Evolutionary conservation across 2,113 vertebrate species (phyloP).

Genomic region (Sclerurus mexicanus): DNA sequence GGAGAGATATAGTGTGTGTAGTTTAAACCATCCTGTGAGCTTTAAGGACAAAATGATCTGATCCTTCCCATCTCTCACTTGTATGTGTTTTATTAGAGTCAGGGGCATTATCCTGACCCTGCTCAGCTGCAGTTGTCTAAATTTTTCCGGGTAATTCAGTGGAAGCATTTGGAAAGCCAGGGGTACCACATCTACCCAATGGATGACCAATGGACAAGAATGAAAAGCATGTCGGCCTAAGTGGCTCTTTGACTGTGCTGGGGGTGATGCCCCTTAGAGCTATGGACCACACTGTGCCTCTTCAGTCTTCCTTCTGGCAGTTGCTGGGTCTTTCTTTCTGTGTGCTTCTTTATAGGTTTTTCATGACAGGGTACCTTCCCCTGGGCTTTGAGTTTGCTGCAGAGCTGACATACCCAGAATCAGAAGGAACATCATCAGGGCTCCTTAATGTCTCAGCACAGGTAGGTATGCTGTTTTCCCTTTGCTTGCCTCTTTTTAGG

Average conservation of each 20-base stretch:
- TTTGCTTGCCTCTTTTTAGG: neutral
- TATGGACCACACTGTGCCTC: neutral
- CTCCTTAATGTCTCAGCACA: constrained; percentile 94
- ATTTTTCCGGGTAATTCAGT: neutral
- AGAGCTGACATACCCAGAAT: constrained; percentile 93
- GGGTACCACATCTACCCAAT: neutral
- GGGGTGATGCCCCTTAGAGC: neutral
- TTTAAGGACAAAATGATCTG: neutral
- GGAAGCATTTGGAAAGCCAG: neutral
- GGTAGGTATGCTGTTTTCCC: constrained; percentile 65
- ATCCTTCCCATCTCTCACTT: neutral
- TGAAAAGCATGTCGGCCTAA: neutral
- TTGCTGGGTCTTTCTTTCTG: neutral
- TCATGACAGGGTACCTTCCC: constrained; percentile 95
- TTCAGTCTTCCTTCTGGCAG: neutral
- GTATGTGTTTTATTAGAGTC: neutral
- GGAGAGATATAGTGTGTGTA: neutral
- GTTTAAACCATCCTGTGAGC: neutral
- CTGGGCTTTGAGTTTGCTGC: constrained; percentile 95
- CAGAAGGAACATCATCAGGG: constrained; percentile 93
- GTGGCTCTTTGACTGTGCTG: neutral
- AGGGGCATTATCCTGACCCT: neutral
- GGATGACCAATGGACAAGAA: neutral
- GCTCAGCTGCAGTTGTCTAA: neutral
- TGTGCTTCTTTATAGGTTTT: constrained; percentile 80